These are phyloP conservation scores for Arrhopalites spinosus DNA, from an alignment of 2,888 invertebrate species.

Conservation along the genomic window DNA sequence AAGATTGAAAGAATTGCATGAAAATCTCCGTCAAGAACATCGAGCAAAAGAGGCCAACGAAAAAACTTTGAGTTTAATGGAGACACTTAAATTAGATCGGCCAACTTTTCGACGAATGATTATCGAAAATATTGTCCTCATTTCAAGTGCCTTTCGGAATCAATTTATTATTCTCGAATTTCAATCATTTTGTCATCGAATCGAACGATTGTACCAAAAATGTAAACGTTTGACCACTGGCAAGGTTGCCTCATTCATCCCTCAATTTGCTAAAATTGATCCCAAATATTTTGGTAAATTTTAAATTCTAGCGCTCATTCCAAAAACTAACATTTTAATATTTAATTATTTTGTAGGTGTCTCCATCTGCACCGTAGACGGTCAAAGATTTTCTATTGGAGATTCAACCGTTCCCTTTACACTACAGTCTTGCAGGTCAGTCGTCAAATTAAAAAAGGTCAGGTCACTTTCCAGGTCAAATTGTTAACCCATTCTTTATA, in stretches of 20 bases:
- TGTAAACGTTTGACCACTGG: constrained; percentile 85
- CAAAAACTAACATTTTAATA: too few relatives aligned
- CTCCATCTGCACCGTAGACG: constrained; percentile 94
- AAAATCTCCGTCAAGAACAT: constrained; percentile 79
- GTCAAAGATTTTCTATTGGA: constrained; percentile 90
- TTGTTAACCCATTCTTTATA: constrained; percentile 57
- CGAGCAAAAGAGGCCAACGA: constrained; percentile 65
- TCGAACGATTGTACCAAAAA: constrained; percentile 92
- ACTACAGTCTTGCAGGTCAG: constrained; percentile 72
- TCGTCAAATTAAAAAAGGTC: neutral
- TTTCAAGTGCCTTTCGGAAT: constrained; percentile 87
- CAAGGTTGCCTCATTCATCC: constrained; percentile 93
- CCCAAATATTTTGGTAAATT: constrained; percentile 84
- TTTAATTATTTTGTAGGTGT: too few relatives aligned
- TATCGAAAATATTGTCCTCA: constrained; percentile 83
- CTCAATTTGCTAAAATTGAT: constrained; percentile 86
- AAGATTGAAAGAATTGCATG: constrained; percentile 84
- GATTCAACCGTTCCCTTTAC: constrained; percentile 91
- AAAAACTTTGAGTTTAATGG: constrained; percentile 70
- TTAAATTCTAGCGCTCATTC: too few relatives aligned
- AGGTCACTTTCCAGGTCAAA: neutral
- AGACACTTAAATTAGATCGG: constrained; percentile 80
- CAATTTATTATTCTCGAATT: constrained; percentile 92
- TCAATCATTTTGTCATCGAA: constrained; percentile 82
- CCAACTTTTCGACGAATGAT: constrained; percentile 84